phyloP scores from a whole-genome alignment of 1,140 invertebrate species.

The Diabrotica undecimpunctata region DNA sequence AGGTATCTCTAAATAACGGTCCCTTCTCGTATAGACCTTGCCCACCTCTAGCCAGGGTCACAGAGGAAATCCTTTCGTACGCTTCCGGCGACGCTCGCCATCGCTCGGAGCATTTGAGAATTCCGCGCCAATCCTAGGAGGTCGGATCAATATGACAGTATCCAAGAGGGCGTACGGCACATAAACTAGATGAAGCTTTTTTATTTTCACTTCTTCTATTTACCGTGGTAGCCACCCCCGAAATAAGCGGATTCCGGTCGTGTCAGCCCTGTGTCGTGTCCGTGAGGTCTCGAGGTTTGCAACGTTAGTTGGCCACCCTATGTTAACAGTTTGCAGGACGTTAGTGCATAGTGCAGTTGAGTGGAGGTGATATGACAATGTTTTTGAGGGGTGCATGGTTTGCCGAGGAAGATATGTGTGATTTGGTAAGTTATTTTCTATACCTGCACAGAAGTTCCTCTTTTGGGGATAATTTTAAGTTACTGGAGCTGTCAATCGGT shows the following conservation, averaged over 20 bases:
- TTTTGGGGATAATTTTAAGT: background rate
- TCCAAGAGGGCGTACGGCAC: constrained; percentile 17
- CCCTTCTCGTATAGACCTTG: no score
- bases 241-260: no score
- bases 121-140: constrained; percentile 21
- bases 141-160: constrained; percentile 21
- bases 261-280: no score
- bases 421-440: constrained; percentile 6
- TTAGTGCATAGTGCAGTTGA: constrained; percentile 10
- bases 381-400: background rate
- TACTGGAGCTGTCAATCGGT: no score
- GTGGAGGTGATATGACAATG: constrained; percentile 11
- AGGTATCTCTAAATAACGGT: no score
- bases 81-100: background rate
- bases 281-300: no score
- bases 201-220: no score
- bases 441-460: background rate
- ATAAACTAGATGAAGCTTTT: constrained; percentile 9
- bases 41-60: no score
- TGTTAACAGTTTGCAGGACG: constrained; percentile 1
- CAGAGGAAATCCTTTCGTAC: constrained; percentile 5
- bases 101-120: constrained; percentile 18
- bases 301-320: background rate
- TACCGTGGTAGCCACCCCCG: no score
- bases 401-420: background rate